Evolutionary conservation across 2,888 invertebrate species (phyloP), one percentile per base, ranked within the genome.

Genomic region (Iselma pallidipennis): DNA sequence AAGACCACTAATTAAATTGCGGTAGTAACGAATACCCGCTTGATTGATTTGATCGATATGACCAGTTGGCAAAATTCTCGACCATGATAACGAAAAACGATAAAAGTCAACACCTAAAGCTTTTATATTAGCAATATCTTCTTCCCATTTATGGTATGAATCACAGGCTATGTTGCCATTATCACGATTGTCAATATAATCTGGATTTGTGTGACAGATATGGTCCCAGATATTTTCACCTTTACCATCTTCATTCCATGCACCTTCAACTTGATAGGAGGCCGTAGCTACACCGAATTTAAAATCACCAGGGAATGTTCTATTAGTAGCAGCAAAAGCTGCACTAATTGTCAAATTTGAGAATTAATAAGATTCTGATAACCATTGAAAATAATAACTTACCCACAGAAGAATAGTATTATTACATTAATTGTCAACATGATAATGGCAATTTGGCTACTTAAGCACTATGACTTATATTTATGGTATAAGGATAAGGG

Each of bases 1-100:
- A 70, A 85, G 86, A 49, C 85, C 78, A 69, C 91, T 83, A 12
- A 90, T 82, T n/a, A 91, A 75, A 50, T 84, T 81, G 51, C 83
- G 84, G 80, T 90, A 91, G 79, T 89, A 89, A 49, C 86, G 81
- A 10, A 94, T 83, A 16, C 91, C 94, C 2, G 85, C 83, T 33
- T 84, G 81, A 75, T 90, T 94, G n/a, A 91, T 82, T 19, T 84
- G 74, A 72, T 88, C 86, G 55, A 85, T 83, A 57, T 85, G 82
- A 9, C 72, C 89, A 55, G 80, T 83, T 0, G 89, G 89, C 49
- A 90, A 76, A 23, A 91, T 83, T 71, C 90, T 82, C 0, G 89
- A 77, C 90, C 90, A 90, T 59, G 89, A 66, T 48, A 68, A 59
- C 2, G 62, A 57, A 45, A 63, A 59, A 6, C 63, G 48, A 53